phyloP scores from a whole-genome alignment of 2,888 invertebrate genomes.

The Rhopalosiphum nymphaeae region DNA sequence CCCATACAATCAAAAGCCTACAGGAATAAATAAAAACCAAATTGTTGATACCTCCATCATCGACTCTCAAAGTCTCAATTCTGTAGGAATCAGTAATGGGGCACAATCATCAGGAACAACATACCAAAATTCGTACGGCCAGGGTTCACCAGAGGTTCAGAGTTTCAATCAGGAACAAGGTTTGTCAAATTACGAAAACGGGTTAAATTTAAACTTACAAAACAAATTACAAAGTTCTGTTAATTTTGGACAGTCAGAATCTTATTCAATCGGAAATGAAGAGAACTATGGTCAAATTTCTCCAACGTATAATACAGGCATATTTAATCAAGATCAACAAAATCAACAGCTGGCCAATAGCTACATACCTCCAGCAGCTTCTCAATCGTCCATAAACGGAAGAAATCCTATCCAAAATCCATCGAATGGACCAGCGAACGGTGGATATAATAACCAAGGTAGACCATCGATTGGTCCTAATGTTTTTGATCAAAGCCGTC shows the following conservation, averaged over 20 bases:
- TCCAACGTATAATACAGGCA: not conserved
- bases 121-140: not conserved
- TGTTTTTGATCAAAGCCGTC: not conserved
- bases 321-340: not conserved
- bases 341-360: not conserved
- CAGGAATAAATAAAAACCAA: not conserved
- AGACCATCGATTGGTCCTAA: not conserved
- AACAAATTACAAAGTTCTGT: not conserved
- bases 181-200: not conserved
- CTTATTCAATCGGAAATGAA: not conserved
- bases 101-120: not conserved
- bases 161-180: not conserved
- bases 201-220: not conserved
- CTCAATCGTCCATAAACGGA: not conserved
- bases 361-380: not conserved
- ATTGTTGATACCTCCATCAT: not conserved
- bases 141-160: not conserved
- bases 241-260: not conserved
- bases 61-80: not conserved
- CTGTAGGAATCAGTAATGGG: not conserved
- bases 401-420: not conserved
- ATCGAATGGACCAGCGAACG: not conserved
- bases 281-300: not conserved
- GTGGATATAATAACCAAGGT: not conserved
- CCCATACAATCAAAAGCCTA: not conserved